phyloP scores from a whole-genome alignment of 2,888 invertebrate genomes.

The Eurytoma adleriae region DNA sequence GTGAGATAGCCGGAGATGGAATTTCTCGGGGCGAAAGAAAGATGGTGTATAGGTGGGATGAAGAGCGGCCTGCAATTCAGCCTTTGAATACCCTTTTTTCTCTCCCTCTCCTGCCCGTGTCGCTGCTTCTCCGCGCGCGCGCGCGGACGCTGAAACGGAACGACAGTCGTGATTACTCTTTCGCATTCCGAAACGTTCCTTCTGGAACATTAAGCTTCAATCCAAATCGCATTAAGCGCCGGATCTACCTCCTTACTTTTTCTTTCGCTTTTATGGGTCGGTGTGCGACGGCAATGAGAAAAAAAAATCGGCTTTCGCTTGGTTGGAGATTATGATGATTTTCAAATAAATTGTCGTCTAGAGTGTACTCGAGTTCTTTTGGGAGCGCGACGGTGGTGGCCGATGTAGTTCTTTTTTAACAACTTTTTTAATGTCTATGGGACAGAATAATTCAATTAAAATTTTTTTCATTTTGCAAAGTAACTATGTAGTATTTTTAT shows the following conservation, averaged over 20 bases:
- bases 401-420: no score
- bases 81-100: conserved; percentile 54
- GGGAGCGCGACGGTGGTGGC: no score
- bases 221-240: conserved; percentile 53
- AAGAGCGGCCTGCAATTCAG: conserved; percentile 46
- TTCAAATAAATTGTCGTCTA: no score
- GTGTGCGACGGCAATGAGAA: neutral
- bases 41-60: conserved; percentile 31
- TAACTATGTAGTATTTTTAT: no score
- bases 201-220: conserved; percentile 55
- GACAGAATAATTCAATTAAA: no score
- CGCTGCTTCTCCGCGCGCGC: neutral
- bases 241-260: neutral
- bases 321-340: no score
- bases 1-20: conserved; percentile 54
- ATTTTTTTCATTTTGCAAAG: no score
- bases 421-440: no score
- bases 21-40: conserved; percentile 43
- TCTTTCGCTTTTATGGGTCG: conserved; percentile 35
- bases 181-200: conserved; percentile 66
- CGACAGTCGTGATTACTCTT: conserved; percentile 64
- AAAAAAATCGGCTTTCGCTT: conserved; percentile 32
- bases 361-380: no score
- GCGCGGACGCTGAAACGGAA: conserved; percentile 56
- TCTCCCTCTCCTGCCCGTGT: conserved; percentile 3